Evolutionary conservation across 2,113 vertebrate species (phyloP), one percentile per base, ranked within the genome.

Genomic region (Lepisosteus osseus): DNA sequence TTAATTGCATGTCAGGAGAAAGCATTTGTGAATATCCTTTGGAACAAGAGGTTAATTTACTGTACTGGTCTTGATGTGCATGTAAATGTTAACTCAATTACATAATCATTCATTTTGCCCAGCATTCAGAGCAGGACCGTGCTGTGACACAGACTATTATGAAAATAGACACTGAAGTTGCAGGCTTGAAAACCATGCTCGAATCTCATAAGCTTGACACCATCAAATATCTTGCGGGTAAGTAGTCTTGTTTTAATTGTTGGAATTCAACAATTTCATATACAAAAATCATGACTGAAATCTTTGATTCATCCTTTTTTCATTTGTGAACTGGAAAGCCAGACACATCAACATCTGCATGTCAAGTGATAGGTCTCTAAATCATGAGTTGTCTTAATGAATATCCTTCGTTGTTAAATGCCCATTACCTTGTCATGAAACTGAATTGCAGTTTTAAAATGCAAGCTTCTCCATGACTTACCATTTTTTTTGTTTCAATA

Each of bases 181-280:
- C 97, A 0, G 97, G 97, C 68, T 85, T 99, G 77, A 99, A 98
- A 91, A 99, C 96, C 66, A 93, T 99, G 94, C 88, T 98, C 0
- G 96, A 97, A 79, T 92, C 95, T 0, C 95, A 99, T 85, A 99
- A 99, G 87, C 93, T 99, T 57, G 97, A 99, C 73, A 96, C 94
- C 1, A 97, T 99, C 75, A 99, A 99, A 82, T 99, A 98, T 75
- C 88, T 99, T 63, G 97, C 97, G 94, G 97, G 97, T 99, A 85
- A 86, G 29, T 29, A 29, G 29, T 2, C 29, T 29, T 29, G 29
- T 29, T 29, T 29, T 84, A 72, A 12, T 9, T 6, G 14, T 69
- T 68, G 41, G n/a, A 7, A 51, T 14, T 55, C 4, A 47, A 7
- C 40, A 8, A 7, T 44, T 5, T 59, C 71, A 67, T n/a, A n/a